Evolutionary conservation across 2,888 invertebrate species (phyloP).

Genomic region (Drosophila gaucha): DNA sequence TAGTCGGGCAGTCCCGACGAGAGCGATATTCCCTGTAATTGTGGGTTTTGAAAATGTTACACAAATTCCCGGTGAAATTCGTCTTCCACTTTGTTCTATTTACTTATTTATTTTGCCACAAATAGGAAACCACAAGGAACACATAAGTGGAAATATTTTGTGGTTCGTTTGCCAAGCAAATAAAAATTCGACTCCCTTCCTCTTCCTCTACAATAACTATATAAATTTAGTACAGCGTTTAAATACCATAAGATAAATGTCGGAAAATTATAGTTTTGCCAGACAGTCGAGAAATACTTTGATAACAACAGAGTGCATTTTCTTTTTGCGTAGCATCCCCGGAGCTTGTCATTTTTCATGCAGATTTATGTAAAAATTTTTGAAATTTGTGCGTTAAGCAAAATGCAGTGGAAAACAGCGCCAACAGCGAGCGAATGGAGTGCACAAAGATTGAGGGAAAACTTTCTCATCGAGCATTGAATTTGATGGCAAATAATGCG

Average conservation of each 20-base stretch:
- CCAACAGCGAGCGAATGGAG: constrained; percentile 22
- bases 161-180: constrained; percentile 9
- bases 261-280: constrained; percentile 31
- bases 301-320: constrained; percentile 31
- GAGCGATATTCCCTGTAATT: no score
- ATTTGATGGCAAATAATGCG: constrained; percentile 77
- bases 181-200: background rate
- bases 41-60: background rate
- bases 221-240: constrained; percentile 13
- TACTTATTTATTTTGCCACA: constrained; percentile 2
- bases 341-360: constrained; percentile 65
- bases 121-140: background rate
- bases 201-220: constrained; percentile 4
- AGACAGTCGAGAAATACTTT: constrained; percentile 33
- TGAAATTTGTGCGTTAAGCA: constrained; percentile 54
- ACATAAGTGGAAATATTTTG: constrained; percentile 2
- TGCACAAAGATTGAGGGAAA: constrained; percentile 25
- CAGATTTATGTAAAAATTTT: constrained; percentile 71
- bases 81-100: background rate
- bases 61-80: background rate
- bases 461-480: constrained; percentile 64
- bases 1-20: no score
- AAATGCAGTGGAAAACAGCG: constrained; percentile 34
- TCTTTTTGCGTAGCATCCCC: constrained; percentile 7
- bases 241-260: constrained; percentile 27